Evolutionary conservation across 2,797 vertebrate species (phyloP), one percentile per base, ranked within the genome.

Genomic region (Pagetopsis macropterus): DNA sequence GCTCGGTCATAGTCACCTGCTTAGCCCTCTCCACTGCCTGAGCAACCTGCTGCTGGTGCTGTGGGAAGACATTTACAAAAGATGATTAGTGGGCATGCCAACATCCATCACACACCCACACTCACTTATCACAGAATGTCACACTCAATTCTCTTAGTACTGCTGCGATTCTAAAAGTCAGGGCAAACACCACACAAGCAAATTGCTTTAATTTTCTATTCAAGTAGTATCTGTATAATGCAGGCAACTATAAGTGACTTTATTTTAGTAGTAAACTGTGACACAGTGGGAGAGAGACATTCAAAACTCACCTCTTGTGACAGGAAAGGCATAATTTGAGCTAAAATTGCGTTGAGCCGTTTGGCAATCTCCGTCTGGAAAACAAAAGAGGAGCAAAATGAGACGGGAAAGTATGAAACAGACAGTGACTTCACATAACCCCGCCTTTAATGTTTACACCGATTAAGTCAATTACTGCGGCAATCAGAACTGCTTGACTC

Each of bases 321-420:
- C 94, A 99, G 94, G 94, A 99, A 99, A 84, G 98, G 98, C 96
- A 99, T 99, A 90, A 99, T 98, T 95, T 99, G 98, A 84, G 98
- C 98, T 94, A 98, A 96, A 94, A 99, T 99, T 88, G 98, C 98
- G 12, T 99, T 99, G 92, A 99, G 96, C 82, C 98, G 95, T 89
- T 99, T 99, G 93, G 98, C 98, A 92, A 99, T 99, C 95, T 99
- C 98, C 81, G 98, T 98, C 98, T 99, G 94, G 50, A 93, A 94
- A 83, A 92, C 90, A 88, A 94, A 87, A 88, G 78, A 75, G 66
- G 69, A 77, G 65, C 72, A 87, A 85, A 88, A 88, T 89, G 75
- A 89, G 91, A 90, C n/a, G 65, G 72, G 69, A 70, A 89, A 88
- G 84, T 85, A 89, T 78, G 82, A 83, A 77, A 83, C 86, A 87